Base-by-base conservation (phyloP, 2,113 vertebrate species). In the Blennius ocellaris region DNA sequence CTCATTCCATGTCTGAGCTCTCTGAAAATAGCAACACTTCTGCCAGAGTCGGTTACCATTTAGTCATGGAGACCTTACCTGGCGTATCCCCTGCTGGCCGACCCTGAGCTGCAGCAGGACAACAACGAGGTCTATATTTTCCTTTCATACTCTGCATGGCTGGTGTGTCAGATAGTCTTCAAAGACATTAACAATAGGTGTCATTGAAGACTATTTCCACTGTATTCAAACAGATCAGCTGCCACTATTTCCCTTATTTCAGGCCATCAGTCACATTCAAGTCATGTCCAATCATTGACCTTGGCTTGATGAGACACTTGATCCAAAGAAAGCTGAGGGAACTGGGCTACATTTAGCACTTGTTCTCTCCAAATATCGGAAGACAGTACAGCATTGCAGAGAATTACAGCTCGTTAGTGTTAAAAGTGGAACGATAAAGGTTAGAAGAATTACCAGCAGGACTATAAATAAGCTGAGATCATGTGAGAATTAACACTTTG, bases 21-120 rank as follows among this genome's bases (percentile, higher is more conserved):
- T 72, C 85, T 87, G 45, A 85, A 65, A 90, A 90, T 90, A 86
- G 54, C 15, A 49, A 5, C 39, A 48, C 63, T 44, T 48, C 43
- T 51, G 47, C 36, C 45, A 36, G 73, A 75, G 48, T 69, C 53
- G 7, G 50, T 11, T 50, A 76, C 38, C 17, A 3, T 51, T 81
- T 68, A 63, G 57, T 80, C 67, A 39, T 83, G 51, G 78, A 69
- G 58, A 64, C 51, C 41, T 37, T 62, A 70, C 61, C 64, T 75
- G 62, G 65, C 40, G 12, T 78, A n/a, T 55, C 50, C 65, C 76
- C 74, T 48, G 62, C 68, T 60, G 17, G 21, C 30, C 3, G 44
- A 72, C 63, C 64, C 64, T 69, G 78, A 80, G 66, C 61, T 43
- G 38, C 11, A 62, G 47, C 11, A 71, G 17, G 49, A 63, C 12